Evolutionary conservation across 2,888 invertebrate species (phyloP), one percentile per base, ranked within the genome.

Genomic region (Acrobasis suavella): DNA sequence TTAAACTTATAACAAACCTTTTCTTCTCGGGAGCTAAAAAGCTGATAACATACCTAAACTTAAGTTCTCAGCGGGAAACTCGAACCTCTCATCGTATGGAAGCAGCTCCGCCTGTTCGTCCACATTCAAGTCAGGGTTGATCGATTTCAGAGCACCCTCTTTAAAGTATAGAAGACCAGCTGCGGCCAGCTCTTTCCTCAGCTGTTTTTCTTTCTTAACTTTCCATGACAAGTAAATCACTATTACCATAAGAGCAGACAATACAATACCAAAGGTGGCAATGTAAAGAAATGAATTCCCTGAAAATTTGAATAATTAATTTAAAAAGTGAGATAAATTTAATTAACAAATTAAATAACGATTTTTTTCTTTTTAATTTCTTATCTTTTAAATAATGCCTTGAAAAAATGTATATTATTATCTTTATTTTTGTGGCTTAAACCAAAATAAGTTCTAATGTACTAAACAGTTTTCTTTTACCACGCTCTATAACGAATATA

Each of bases 81-180:
- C 99, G 94, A 96, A 98, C 69, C 95, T 95, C 70, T 94, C 95
- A 80, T 98, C 96, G 72, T 99, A 99, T 0, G 98, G 98, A 65
- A 99, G 87, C 14, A 98, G 89, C 73, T 98, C 97, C 0, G 98
- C 98, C 90, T 99, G 99, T 77, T 98, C 98, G 67, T 97, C 97
- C 1, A 98, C 93, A 0, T 97, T 96, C 55, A 98, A 83, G 2
- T 97, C 97, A 0, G 98, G 98, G 88, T 98, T 98, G 17, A 98
- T 91, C 63, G 95, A 95, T 67, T 96, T 96, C 0, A 96, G 87
- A 8, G 95, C 95, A 2, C 97, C 97, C 75, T 96, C 95, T 72
- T 96, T 96, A 78, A 97, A 97, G 67, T 91, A 82, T 54, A 95
- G 92, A 58, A 97, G 85, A 60, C 97, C 96, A 69, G 96, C 95